Evolutionary conservation across 2,888 invertebrate genomes (phyloP).

Genomic region (Linyphia triangularis): DNA sequence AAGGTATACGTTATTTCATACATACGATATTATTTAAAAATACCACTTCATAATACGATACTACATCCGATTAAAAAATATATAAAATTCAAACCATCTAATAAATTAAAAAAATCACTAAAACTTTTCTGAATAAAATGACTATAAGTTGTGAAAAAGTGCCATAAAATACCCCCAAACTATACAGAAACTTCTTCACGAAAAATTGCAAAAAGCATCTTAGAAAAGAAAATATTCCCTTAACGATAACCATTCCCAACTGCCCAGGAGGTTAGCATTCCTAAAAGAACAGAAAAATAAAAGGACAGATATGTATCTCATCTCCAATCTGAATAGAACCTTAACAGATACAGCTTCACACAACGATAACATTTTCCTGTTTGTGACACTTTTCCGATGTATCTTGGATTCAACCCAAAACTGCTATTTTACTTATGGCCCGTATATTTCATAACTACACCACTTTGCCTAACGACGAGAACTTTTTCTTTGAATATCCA

Average conservation of each 20-base stretch:
- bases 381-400: constrained; percentile 32
- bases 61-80: too few relatives aligned
- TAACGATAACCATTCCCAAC: neutral
- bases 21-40: too few relatives aligned
- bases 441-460: neutral
- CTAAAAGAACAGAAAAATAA: neutral
- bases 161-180: too few relatives aligned
- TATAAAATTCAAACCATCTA: too few relatives aligned
- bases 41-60: too few relatives aligned
- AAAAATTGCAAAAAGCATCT: too few relatives aligned
- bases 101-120: too few relatives aligned
- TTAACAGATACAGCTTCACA: neutral
- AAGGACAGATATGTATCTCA: constrained; percentile 44
- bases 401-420: constrained; percentile 52
- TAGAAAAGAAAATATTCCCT: too few relatives aligned
- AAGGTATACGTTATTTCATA: too few relatives aligned
- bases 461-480: constrained; percentile 4
- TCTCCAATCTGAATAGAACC: constrained; percentile 41
- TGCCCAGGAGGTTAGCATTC: neutral
- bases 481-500: neutral
- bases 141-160: too few relatives aligned
- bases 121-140: too few relatives aligned
- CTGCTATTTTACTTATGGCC: constrained; percentile 18
- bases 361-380: constrained; percentile 19
- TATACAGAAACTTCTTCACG: too few relatives aligned